Base-by-base conservation (phyloP, 2,888 invertebrate species). In the Drosophila nr. medialis region DNA sequence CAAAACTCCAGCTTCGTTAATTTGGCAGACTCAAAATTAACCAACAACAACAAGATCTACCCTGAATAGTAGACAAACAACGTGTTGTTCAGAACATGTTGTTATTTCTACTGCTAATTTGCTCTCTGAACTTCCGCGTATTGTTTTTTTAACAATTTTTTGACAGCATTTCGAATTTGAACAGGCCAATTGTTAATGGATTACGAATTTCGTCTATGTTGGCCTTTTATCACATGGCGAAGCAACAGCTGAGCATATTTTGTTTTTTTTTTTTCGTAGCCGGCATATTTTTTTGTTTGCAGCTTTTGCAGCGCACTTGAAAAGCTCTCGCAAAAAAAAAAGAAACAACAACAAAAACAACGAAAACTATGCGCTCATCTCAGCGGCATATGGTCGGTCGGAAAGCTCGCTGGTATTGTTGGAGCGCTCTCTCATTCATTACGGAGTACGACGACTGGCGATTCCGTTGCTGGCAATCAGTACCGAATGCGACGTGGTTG, bases 401-500 rank as follows among this genome's bases (percentile, higher is more conserved):
- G 40, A 67, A 79, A 82, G 82, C 81, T 78, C 75, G 6, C 24
- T 45, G 24, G 24, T 27, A 8, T 24, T 24, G 21, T 11, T 24
- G 13, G 15, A 45, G 50, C 83, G 66, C 63, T 24, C 36, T 54
- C 56, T 30, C 64, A 55, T 36, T 54, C 42, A 10, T 21, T 42
- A 27, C 45, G 63, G 42, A 51, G 38, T 55, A 40, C 49, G 56
- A 34, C 34, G 50, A 29, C 36, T 51, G 55, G 45, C 67, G 29
- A 45, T 45, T 42, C 61, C 60, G 69, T 64, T 64, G 64, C 58
- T 63, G 67, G 60, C 62, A 75, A 67, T 90, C 81, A 91, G 91
- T 91, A 75, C 75, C 75, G 78, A 85, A 75, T 83, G 83, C 91
- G 92, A 92, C 91, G 91, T 91, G 92, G 91, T 91, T 91, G 91